Conservation (phyloP, 2,888 invertebrate genomes). For the Mythimna vitellina region DNA sequence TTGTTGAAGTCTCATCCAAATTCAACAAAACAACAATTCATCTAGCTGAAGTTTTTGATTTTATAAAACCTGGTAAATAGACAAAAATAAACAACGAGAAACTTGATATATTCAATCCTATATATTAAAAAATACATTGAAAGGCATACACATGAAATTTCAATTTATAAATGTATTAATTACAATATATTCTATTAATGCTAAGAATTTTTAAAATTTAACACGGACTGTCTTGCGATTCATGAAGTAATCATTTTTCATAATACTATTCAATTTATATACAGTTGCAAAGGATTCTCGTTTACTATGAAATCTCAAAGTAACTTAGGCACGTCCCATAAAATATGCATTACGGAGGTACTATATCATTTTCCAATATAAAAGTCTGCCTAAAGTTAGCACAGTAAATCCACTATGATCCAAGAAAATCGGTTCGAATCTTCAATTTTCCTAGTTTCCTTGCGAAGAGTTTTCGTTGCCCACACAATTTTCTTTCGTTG, state of each 20-base stretch:
- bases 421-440: constrained; percentile 66
- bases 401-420: constrained; percentile 70
- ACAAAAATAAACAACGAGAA: not conserved
- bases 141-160: not conserved
- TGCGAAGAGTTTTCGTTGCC: constrained; percentile 36
- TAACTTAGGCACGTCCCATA: constrained; percentile 27
- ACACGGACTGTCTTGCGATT: not conserved
- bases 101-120: not conserved
- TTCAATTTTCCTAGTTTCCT: constrained; percentile 68
- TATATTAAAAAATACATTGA: constrained; percentile 3
- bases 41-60: not conserved
- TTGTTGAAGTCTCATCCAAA: not conserved
- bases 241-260: not conserved
- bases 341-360: constrained; percentile 40
- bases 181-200: not conserved
- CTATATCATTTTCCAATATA: constrained; percentile 62
- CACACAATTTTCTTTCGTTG: constrained; percentile 22
- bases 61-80: not conserved
- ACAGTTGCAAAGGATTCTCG: not conserved
- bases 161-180: too few species aligned
- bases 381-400: constrained; percentile 52
- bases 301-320: constrained; percentile 8
- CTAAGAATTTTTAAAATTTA: not conserved
- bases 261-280: not conserved
- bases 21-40: not conserved